Base-by-base conservation (phyloP, 2,888 invertebrate species). In the Lochmaea crataegi region DNA sequence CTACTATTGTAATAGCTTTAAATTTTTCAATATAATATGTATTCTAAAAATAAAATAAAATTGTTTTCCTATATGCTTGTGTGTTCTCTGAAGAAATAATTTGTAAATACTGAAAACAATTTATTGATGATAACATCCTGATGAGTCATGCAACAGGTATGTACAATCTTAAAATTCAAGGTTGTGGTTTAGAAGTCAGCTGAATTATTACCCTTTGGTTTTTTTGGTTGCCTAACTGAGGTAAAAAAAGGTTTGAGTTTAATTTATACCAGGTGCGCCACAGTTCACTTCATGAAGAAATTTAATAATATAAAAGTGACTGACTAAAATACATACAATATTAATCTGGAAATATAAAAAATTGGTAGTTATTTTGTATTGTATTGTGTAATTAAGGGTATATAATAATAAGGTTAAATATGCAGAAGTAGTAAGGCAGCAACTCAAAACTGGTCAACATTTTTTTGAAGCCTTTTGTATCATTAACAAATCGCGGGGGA, bases 1-100 rank as follows among this genome's bases (percentile, higher is more conserved):
- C 82, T 82, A 79, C 81, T 77, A 80, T 80, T 83, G 80, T 83
- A 82, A 80, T 83, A 84, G 83, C 83, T 83, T 84, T 84, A 84
- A 83, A 81, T 82, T 84, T 83, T 83, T 82, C 83, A 81, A 81
- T 82, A 83, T 82, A 78, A 79, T n/a, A n/a, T 83, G 83, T 84
- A 84, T 83, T 78, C 81, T 83, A 80, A 83, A 82, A 78, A 77
- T 80, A 76, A 83, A 83, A 53, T 83, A 82, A 82, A 84, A 82
- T 82, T 83, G 84, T 83, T 84, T 84, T 83, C 84, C 83, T 83
- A 83, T 83, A 83, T 76, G 67, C 58, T 22, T 72, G 71, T 74
- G 32, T 71, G 48, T 48, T 51, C 42, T 56, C 6, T 16, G 26
- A 56, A 69, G 42, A 41, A 7, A 18, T 42, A 5, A 1, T 60